Evolutionary conservation across 2,888 invertebrate species (phyloP), one percentile per base, ranked within the genome.

Genomic region (Hyposoter dolosus): DNA sequence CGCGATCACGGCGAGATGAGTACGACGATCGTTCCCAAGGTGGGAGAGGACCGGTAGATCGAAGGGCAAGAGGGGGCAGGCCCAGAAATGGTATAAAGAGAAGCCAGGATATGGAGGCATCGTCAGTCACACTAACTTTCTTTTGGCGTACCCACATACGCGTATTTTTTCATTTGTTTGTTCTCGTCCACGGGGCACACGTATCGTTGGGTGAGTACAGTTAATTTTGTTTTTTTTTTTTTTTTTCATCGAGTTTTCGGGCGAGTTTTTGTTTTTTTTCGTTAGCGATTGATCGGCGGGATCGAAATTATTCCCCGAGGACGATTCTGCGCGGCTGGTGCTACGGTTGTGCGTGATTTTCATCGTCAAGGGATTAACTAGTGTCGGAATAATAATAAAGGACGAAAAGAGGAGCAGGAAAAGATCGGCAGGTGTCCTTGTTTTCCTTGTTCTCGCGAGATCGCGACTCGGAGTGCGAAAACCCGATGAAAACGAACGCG

Each of bases 111-210:
- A 92, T 92, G 92, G 92, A 92, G 92, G 92, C 92, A 92, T 92
- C 92, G 92, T 89, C 94, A 94, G 94, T 94, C 93, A 93, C 92
- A 93, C 93, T 93, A 92, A 93, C 93, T 94, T 93, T 92, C 93
- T 91, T 93, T 92, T 90, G 90, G 90, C 89, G 90, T 87, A 86
- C 85, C 80, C 68, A 76, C 47, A 68, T 75, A 81, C 74, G 15
- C 43, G 50, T 43, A 66, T 75, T 75, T 82, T 81, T 83, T 75
- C 47, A 32, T 60, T 60, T 23, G 75, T 74, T 72, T 50, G 71
- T 81, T 65, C 50, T 69, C 35, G 53, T 79, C 15, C 83, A 86
- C 83, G 78, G 76, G 84, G 84, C 82, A 68, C 84, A 80, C 84
- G 84, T 88, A 84, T 85, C 87, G 85, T 75, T 85, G 88, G 89